Evolutionary conservation across 1,140 invertebrate genomes (phyloP).

Genomic region (Drosophila eugracilis): DNA sequence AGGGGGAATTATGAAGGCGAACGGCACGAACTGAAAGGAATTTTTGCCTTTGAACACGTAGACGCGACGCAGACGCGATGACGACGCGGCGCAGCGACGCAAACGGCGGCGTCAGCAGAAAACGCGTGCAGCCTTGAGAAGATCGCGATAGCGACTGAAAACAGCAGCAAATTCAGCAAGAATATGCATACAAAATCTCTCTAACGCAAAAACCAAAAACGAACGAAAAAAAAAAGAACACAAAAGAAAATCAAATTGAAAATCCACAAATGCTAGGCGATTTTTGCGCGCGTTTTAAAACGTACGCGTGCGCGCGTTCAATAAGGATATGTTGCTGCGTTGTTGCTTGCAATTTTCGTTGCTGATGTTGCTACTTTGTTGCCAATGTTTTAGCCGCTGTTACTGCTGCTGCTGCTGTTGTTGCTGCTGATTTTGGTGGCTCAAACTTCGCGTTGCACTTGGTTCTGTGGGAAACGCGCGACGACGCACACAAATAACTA

Average conservation of each 20-base stretch:
- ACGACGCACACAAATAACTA: conserved; percentile 76
- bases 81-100: conserved; percentile 48
- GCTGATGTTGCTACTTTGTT: conserved; percentile 16
- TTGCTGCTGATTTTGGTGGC: conserved; percentile 7
- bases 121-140: conserved; percentile 60
- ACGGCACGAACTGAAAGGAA: conserved; percentile 72
- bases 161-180: conserved; percentile 19
- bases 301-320: conserved; percentile 12
- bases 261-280: background rate
- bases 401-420: conserved; percentile 2
- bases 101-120: conserved; percentile 30
- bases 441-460: conserved; percentile 28
- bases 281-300: conserved; percentile 14
- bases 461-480: conserved; percentile 22
- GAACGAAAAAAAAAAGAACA: conserved; percentile 13
- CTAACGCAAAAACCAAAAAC: background rate
- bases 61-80: conserved; percentile 49
- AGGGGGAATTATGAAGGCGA: conserved; percentile 50
- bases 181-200: conserved; percentile 20
- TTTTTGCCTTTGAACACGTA: conserved; percentile 74
- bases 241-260: background rate
- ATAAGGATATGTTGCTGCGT: conserved; percentile 13
- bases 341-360: background rate
- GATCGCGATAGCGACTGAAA: conserved; percentile 44
- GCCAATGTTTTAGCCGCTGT: no score